Conservation (phyloP, 2,888 invertebrate species). For the Scaeva pyrastri region DNA sequence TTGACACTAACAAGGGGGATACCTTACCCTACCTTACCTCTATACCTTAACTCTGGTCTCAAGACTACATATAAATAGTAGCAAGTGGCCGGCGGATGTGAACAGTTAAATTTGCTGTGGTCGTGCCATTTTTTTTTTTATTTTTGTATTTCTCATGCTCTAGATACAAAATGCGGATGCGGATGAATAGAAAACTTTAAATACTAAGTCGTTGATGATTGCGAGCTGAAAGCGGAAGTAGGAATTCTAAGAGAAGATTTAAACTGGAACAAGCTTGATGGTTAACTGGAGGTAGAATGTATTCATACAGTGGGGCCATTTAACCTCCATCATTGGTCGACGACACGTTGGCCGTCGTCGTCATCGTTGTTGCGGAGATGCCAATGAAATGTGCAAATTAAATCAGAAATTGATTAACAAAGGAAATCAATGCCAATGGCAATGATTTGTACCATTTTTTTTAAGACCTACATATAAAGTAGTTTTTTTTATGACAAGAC, state of each 20-base stretch:
- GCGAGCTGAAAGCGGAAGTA: constrained; percentile 48
- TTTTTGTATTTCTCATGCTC: constrained; percentile 12
- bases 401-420: constrained; percentile 48
- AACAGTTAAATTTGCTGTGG: background rate
- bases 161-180: constrained; percentile 27
- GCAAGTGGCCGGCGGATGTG: background rate
- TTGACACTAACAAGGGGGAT: constrained; percentile 51
- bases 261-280: constrained; percentile 10
- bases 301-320: background rate
- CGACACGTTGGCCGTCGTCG: background rate
- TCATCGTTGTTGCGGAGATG: background rate
- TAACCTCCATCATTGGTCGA: background rate
- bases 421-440: constrained; percentile 39
- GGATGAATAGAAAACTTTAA: constrained; percentile 41
- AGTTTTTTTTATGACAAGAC: background rate
- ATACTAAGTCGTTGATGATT: background rate
- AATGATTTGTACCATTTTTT: background rate
- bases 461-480: background rate
- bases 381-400: constrained; percentile 51
- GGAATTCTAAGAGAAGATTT: constrained; percentile 22
- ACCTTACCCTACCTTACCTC: background rate
- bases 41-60: too few species aligned
- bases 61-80: background rate
- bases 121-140: background rate
- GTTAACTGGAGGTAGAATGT: constrained; percentile 24